These are phyloP conservation scores for Virgularia gustaviana DNA, from an alignment of 92 coral and sea anemone species.

Conservation along the genomic window DNA sequence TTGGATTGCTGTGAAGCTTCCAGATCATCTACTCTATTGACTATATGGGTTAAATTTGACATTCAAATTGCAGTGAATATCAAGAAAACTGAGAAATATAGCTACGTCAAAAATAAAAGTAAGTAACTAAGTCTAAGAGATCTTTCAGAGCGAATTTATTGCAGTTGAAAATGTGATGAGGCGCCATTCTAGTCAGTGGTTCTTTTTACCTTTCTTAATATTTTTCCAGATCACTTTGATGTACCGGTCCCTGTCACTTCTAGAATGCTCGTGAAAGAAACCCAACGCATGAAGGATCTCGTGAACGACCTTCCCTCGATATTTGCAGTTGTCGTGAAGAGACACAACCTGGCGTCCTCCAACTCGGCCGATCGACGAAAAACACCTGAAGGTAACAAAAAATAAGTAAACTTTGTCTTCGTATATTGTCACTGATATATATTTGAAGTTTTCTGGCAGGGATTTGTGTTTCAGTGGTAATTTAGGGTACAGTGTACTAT, in stretches of 20 bases:
- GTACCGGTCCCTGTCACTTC: constrained; percentile 76
- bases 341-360: constrained; percentile 75
- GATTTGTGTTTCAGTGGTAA: too few species aligned
- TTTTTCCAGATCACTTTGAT: constrained; percentile 78
- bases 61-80: neutral
- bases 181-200: too few species aligned
- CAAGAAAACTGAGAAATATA: neutral
- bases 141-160: neutral
- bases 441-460: too few species aligned
- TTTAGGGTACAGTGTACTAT: too few species aligned
- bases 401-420: too few species aligned
- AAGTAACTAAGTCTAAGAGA: neutral
- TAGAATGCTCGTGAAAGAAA: constrained; percentile 84
- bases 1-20: too few species aligned
- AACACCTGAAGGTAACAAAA: constrained; percentile 59
- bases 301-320: constrained; percentile 77
- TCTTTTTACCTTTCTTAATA: constrained; percentile 61
- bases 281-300: constrained; percentile 90
- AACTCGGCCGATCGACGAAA: constrained; percentile 73
- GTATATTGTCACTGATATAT: neutral
- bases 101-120: neutral
- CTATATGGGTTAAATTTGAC: neutral
- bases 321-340: constrained; percentile 71
- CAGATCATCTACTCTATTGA: too few species aligned
- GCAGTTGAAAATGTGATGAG: too few species aligned